These are phyloP conservation scores for Opisthocomus hoazin DNA, from an alignment of 2,113 vertebrate species.

Conservation along the genomic window DNA sequence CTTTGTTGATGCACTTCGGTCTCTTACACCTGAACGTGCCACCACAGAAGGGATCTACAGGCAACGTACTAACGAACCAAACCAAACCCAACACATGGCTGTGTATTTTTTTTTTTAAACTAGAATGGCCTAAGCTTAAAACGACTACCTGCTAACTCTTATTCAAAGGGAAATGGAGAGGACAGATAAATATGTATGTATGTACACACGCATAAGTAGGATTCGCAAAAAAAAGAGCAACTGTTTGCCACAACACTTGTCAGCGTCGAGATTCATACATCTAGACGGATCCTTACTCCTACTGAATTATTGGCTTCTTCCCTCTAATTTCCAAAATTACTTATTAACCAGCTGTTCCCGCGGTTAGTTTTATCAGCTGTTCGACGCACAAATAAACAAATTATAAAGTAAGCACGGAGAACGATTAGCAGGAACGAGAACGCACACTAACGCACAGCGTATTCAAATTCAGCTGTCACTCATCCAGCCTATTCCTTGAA, in stretches of 20 bases:
- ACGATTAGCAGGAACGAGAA: slow-evolving; percentile 53
- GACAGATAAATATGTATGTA: not conserved
- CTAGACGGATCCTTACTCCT: not conserved
- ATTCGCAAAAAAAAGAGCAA: not conserved
- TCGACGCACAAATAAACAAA: slow-evolving; percentile 63
- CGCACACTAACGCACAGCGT: slow-evolving; percentile 50
- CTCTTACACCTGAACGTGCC: not conserved
- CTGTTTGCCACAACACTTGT: not conserved
- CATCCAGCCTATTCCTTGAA: slow-evolving; percentile 63
- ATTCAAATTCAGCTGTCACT: slow-evolving; percentile 67
- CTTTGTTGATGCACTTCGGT: fast-evolving
- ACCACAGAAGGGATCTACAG: not conserved
- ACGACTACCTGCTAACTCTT: not conserved
- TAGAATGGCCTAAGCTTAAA: not conserved
- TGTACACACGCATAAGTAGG: not conserved
- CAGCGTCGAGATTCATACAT: not conserved
- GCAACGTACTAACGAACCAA: not conserved
- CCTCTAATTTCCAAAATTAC: slow-evolving; percentile 48
- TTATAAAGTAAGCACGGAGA: slow-evolving; percentile 56
- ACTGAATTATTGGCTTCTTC: not conserved
- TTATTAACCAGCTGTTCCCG: slow-evolving; percentile 64
- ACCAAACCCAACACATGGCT: not conserved
- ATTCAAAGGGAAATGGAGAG: not conserved
- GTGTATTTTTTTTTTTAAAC: not conserved
- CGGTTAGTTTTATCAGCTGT: slow-evolving; percentile 42